Percentiles rank a stretch among this genome's conserved stretches.
phyloP scores from a whole-genome alignment of 2,888 invertebrate genomes.

The Chironomus riparius region DNA sequence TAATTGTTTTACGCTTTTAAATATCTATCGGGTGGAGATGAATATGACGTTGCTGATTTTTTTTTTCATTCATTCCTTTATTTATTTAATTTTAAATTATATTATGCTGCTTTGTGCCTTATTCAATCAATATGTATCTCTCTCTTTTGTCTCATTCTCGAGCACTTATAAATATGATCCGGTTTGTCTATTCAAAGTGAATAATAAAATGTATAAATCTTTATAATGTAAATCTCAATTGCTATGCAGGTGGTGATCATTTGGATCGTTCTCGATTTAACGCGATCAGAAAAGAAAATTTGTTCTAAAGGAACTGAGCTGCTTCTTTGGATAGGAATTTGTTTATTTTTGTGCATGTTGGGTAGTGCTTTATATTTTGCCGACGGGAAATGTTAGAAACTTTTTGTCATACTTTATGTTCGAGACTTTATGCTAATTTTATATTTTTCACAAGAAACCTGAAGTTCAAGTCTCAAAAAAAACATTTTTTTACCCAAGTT shows the following conservation, averaged over 20 bases:
- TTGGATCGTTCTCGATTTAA: neutral
- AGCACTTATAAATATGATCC: neutral
- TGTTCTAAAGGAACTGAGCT: too few species aligned
- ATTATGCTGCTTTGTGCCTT: neutral
- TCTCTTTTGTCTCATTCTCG: too few species aligned
- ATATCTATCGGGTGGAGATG: neutral
- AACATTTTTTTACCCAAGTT: neutral
- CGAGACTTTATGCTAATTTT: too few species aligned
- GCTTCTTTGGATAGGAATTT: too few species aligned
- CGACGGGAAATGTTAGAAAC: neutral
- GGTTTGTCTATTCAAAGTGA: neutral
- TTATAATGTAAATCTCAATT: neutral
- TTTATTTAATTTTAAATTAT: neutral
- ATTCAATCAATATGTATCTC: too few species aligned
- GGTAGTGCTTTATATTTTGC: too few species aligned
- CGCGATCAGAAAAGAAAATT: too few species aligned
- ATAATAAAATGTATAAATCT: too few species aligned
- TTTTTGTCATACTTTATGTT: too few species aligned
- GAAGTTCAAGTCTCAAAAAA: neutral
- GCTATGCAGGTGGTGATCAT: constrained; percentile 6
- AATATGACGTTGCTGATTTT: neutral
- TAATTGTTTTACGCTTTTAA: constrained; percentile 6
- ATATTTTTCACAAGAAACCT: neutral
- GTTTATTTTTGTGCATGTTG: too few species aligned
- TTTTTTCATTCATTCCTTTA: neutral